A percentile compares a stretch with the other conserved stretches of the same genome.
Conservation (phyloP, 2,888 invertebrate genomes). For the Archips crataeganus region DNA sequence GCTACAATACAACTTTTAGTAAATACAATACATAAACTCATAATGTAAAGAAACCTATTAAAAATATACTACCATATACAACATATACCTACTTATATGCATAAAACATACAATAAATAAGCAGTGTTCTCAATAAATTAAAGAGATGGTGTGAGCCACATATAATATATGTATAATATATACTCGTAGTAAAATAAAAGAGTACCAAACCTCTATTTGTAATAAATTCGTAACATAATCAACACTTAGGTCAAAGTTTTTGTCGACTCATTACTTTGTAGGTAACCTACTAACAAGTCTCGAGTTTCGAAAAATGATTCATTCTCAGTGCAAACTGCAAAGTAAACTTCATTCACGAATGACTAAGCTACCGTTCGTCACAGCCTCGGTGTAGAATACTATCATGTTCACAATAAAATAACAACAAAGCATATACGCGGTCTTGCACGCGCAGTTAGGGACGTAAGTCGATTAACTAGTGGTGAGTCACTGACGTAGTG, state of each 20-base stretch:
- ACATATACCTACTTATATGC: too few species aligned
- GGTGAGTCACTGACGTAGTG: constrained; percentile 48
- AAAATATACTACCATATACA: too few species aligned
- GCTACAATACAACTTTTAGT: too few species aligned
- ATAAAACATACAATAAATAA: too few species aligned
- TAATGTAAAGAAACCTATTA: too few species aligned
- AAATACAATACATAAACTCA: too few species aligned
- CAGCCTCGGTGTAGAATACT: not conserved
- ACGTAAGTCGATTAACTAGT: constrained; percentile 35
- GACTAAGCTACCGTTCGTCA: constrained; percentile 28
- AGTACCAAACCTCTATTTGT: too few species aligned
- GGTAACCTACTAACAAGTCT: constrained; percentile 5
- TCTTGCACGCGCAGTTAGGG: constrained; percentile 26
- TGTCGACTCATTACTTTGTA: not conserved
- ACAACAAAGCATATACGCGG: constrained; percentile 22
- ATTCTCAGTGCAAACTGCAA: constrained; percentile 29
- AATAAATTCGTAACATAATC: too few species aligned
- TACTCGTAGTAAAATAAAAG: too few species aligned
- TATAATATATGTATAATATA: too few species aligned
- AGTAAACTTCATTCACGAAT: constrained; percentile 35
- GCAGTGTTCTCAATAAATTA: too few species aligned
- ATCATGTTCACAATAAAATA: not conserved
- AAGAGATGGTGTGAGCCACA: too few species aligned
- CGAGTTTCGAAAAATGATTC: constrained; percentile 28
- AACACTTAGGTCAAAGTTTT: not conserved